A percentile compares a stretch with the other conserved stretches of the same genome.
Conservation (phyloP, 2,888 invertebrate genomes). For the Rotaria macrura region DNA sequence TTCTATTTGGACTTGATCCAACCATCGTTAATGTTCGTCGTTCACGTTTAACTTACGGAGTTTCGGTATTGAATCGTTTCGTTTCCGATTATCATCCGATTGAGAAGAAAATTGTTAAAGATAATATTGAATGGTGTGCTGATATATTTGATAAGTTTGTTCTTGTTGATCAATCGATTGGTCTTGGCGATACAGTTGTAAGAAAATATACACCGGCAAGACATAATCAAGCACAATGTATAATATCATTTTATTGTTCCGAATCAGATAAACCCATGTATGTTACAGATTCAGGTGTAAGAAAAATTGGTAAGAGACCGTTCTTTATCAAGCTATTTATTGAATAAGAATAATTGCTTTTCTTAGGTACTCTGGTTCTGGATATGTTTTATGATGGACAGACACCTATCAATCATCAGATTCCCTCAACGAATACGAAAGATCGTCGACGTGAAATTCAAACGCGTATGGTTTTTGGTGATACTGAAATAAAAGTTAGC, state of each 20-base stretch:
- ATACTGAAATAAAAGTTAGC: constrained; percentile 54
- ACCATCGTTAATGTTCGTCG: constrained; percentile 52
- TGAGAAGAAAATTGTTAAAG: constrained; percentile 51
- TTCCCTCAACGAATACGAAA: neutral
- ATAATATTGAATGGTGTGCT: constrained; percentile 55
- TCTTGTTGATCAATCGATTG: constrained; percentile 52
- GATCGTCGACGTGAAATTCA: constrained; percentile 51
- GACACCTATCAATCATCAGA: neutral
- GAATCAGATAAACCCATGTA: constrained; percentile 51
- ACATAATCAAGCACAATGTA: constrained; percentile 51
- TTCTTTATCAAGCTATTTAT: neutral
- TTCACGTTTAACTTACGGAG: constrained; percentile 55
- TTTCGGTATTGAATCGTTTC: constrained; percentile 55
- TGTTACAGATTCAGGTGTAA: constrained; percentile 54
- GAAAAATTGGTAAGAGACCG: neutral
- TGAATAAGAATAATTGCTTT: neutral
- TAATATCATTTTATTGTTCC: constrained; percentile 54
- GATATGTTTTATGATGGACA: neutral
- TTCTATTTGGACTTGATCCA: constrained; percentile 54
- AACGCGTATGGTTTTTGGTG: constrained; percentile 54
- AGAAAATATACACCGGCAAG: constrained; percentile 55
- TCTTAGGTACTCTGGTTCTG: neutral
- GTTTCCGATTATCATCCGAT: constrained; percentile 51
- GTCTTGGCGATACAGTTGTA: constrained; percentile 53
- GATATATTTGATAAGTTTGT: constrained; percentile 56